Conservation (phyloP, 2,113 vertebrate genomes). For the Entelurus aequoreus region DNA sequence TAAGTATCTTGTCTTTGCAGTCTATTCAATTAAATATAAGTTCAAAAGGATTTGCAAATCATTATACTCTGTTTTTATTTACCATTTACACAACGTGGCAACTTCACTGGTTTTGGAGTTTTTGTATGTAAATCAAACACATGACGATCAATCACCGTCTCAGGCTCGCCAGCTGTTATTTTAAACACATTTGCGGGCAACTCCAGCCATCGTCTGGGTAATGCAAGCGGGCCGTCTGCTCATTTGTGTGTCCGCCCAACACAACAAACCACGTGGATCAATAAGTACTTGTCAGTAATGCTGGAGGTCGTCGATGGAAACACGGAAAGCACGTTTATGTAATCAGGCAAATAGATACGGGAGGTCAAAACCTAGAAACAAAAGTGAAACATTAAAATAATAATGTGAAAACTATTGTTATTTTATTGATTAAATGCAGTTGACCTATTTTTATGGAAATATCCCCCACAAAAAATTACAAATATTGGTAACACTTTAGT, state of each 20-base stretch:
- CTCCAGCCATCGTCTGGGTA: slow-evolving; percentile 2
- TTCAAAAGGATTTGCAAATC: too few relatives aligned
- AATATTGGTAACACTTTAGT: too few relatives aligned
- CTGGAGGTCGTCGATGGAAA: slow-evolving; percentile 55
- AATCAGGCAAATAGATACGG: slow-evolving; percentile 45
- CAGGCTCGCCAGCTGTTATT: background rate
- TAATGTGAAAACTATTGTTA: background rate
- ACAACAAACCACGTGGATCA: slow-evolving; percentile 48
- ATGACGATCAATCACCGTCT: background rate
- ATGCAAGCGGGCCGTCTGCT: slow-evolving; percentile 23
- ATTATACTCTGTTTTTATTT: too few relatives aligned
- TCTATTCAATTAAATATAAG: too few relatives aligned
- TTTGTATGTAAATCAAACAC: too few relatives aligned
- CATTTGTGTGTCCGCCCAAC: slow-evolving; percentile 20
- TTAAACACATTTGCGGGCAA: background rate
- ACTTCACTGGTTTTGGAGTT: too few relatives aligned
- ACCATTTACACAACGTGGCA: too few relatives aligned
- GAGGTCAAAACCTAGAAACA: slow-evolving; percentile 4
- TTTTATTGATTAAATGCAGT: too few relatives aligned
- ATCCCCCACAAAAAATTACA: too few relatives aligned
- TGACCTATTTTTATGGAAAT: too few relatives aligned
- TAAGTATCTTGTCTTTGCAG: too few relatives aligned
- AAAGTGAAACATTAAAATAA: slow-evolving; percentile 5
- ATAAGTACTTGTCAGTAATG: slow-evolving; percentile 48
- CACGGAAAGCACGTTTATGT: slow-evolving; percentile 52